phyloP scores from a whole-genome alignment of 2,888 invertebrate species.

The Ecliptopera silaceata region DNA sequence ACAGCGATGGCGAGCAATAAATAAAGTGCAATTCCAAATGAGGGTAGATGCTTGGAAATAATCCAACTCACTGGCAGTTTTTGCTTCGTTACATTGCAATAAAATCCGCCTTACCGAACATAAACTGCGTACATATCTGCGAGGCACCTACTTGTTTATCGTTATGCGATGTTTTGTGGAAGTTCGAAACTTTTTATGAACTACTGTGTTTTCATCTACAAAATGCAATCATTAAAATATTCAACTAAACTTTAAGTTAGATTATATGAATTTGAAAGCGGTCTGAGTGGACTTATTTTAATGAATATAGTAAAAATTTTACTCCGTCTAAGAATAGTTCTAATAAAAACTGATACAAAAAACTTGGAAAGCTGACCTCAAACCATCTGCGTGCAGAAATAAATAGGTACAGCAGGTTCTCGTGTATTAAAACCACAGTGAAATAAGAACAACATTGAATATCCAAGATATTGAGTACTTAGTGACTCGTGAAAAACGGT shows the following conservation, averaged over 20 bases:
- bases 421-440: too few species aligned
- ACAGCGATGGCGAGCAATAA: conserved; percentile 65
- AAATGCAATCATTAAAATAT: conserved; percentile 3
- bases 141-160: conserved; percentile 34
- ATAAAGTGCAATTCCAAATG: conserved; percentile 73
- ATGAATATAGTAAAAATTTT: too few species aligned
- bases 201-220: conserved; percentile 7
- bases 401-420: too few species aligned
- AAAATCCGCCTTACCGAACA: conserved; percentile 51
- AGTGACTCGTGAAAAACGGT: too few species aligned
- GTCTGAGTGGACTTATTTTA: too few species aligned
- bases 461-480: too few species aligned
- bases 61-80: conserved; percentile 67
- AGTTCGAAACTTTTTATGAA: conserved; percentile 13
- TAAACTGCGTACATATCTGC: conserved; percentile 39
- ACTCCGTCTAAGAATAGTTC: too few species aligned
- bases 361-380: too few species aligned
- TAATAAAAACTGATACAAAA: too few species aligned
- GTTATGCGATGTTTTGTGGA: conserved; percentile 21
- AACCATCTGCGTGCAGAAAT: too few species aligned
- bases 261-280: too few species aligned
- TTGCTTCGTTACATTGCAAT: conserved; percentile 64
- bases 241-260: neutral
- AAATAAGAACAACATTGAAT: too few species aligned
- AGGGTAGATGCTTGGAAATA: conserved; percentile 68